Percentiles rank a stretch among this genome's conserved stretches.
Conservation (phyloP, 1,140 invertebrate genomes). For the Hirudo medicinalis region DNA sequence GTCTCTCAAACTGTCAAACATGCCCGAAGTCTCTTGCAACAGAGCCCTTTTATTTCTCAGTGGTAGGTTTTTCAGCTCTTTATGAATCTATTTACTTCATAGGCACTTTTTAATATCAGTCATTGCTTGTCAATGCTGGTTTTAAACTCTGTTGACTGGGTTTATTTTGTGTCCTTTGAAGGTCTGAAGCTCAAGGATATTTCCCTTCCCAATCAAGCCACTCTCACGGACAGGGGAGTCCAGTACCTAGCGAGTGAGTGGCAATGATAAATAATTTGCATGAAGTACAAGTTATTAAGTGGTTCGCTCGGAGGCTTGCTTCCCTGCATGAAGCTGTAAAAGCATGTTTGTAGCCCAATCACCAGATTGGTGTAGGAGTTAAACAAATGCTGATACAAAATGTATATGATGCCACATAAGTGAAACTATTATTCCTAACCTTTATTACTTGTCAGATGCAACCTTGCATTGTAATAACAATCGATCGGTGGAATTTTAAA, state of each 20-base stretch:
- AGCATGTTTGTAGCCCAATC: too few species aligned
- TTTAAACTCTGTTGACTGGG: background rate
- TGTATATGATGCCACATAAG: too few species aligned
- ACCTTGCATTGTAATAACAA: background rate
- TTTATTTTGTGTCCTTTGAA: background rate
- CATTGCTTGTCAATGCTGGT: background rate
- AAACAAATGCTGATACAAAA: too few species aligned
- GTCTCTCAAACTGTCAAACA: background rate
- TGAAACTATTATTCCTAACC: too few species aligned
- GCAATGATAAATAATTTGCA: background rate
- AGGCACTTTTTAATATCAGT: background rate
- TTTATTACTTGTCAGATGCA: background rate
- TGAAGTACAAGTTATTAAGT: too few species aligned
- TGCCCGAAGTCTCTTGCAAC: background rate
- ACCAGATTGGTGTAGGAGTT: too few species aligned
- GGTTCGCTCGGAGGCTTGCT: too few species aligned
- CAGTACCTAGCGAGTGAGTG: background rate
- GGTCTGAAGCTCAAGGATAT: background rate
- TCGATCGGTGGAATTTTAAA: too few species aligned
- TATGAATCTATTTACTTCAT: too few species aligned
- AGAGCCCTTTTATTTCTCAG: background rate
- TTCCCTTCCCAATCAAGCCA: background rate
- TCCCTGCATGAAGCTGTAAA: too few species aligned
- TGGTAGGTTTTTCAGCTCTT: background rate
- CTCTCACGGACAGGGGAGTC: background rate